Percentiles rank a stretch among this genome's conserved stretches.
phyloP scores from a whole-genome alignment of 2,888 invertebrate genomes.

The Phyllotreta striolata region DNA sequence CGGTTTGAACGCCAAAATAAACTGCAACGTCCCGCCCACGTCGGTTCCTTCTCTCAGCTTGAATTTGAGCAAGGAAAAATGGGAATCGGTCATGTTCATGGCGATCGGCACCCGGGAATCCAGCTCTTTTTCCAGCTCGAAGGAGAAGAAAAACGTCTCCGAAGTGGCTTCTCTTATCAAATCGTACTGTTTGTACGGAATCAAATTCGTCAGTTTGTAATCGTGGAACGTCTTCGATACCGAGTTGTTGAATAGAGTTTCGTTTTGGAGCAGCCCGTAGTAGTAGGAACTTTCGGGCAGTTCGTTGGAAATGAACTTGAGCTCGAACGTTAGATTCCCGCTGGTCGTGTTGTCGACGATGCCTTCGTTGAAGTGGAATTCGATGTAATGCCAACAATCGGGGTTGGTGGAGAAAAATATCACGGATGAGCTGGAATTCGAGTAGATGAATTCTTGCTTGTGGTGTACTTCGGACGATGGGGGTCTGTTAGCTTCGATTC shows the following conservation, averaged over 20 bases:
- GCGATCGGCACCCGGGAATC: constrained; percentile 71
- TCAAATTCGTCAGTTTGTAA: constrained; percentile 40
- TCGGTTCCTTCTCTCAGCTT: constrained; percentile 75
- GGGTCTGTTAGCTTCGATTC: constrained; percentile 53
- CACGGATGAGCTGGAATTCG: constrained; percentile 25
- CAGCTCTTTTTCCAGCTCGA: constrained; percentile 68
- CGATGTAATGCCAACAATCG: constrained; percentile 69
- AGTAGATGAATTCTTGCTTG: constrained; percentile 37
- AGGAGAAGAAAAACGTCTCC: constrained; percentile 80
- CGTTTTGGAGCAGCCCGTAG: constrained; percentile 34
- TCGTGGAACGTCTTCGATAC: constrained; percentile 38
- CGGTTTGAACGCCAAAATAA: constrained; percentile 75
- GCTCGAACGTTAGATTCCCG: constrained; percentile 27
- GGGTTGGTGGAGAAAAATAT: constrained; percentile 66
- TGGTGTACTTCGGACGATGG: constrained; percentile 65
- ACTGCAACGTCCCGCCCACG: constrained; percentile 80
- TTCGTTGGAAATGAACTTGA: constrained; percentile 34
- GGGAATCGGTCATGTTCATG: constrained; percentile 72
- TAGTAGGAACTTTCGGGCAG: constrained; percentile 24
- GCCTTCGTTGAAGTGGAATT: constrained; percentile 52
- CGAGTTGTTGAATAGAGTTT: constrained; percentile 38
- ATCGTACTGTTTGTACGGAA: constrained; percentile 55
- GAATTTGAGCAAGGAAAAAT: constrained; percentile 73
- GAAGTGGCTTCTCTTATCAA: constrained; percentile 70
- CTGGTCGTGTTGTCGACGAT: constrained; percentile 14